Evolutionary conservation across 2,113 vertebrate species (phyloP), one percentile per base, ranked within the genome.

Genomic region (Anser brachyrhynchus): DNA sequence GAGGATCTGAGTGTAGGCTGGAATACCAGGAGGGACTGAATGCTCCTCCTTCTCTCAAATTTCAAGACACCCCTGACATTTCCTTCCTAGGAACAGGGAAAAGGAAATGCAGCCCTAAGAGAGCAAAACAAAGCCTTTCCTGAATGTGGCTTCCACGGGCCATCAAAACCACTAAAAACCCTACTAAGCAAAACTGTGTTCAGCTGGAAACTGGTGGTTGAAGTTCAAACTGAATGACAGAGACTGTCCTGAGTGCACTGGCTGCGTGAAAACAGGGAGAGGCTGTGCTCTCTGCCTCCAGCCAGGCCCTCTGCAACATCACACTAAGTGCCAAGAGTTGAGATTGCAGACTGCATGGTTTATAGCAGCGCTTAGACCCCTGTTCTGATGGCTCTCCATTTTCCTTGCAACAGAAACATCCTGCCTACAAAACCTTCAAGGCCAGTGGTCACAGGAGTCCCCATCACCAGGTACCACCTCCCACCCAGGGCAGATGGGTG

Each of bases 91-190:
- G 11, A 84, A 66, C 31, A 49, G 35, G 41, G 89, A 92, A 90
- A n/a, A 17, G 73, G 62, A 96, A 92, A 83, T 17, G 37, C 10
- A 73, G 14, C 25, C 22, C 61, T 67, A 33, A 22, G 8, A 81
- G 10, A 18, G 17, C 49, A 85, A 91, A 94, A 90, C 89, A 94
- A 96, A 93, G 58, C 16, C 28, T 16, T 65, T 76, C 71, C 66
- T 62, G 46, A 35, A 76, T 3, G 3, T 28, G 33, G 13, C 29
- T 95, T 28, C 46, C 28, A 22, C 2, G 6, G 21, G 15, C 80
- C 83, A 80, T 14, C 44, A 52, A 72, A 95, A 70, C 6, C 39
- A 72, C 35, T 69, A 52, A 73, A 65, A 81, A n/a, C 14, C 9
- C 43, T 82, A 43, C 22, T 26, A 43, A 75, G 41, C 26, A 70